Evolutionary conservation across 2,797 vertebrate species (phyloP).

Genomic region (Helarctos malayanus): DNA sequence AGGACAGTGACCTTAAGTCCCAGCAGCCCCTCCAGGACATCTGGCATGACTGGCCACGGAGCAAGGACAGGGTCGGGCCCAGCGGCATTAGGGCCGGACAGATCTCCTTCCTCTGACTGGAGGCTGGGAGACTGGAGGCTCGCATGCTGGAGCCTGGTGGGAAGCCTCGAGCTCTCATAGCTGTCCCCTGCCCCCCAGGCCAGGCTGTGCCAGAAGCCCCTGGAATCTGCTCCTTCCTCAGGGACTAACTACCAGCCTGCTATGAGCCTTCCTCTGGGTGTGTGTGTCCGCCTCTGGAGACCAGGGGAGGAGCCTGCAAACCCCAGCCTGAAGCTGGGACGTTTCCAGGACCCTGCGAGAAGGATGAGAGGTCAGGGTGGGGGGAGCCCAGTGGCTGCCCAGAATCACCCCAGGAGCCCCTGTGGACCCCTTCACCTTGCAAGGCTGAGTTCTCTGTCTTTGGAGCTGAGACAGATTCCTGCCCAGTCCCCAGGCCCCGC

Average conservation of each 20-base stretch:
- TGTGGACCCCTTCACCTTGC: not conserved
- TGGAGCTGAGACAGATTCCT: not conserved
- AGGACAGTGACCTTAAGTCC: fast-evolving
- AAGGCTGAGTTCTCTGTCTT: too few relatives aligned
- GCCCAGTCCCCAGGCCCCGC: fast-evolving
- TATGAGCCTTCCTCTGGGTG: not conserved
- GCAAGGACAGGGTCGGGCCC: not conserved
- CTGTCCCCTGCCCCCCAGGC: not conserved
- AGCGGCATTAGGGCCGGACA: fast-evolving
- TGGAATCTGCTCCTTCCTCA: not conserved
- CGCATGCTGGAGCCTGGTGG: not conserved
- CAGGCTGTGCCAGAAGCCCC: not conserved
- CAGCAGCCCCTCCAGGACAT: not conserved
- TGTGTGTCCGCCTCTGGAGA: not conserved
- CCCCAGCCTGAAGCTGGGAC: not conserved
- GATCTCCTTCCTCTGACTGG: not conserved
- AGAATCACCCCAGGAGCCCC: not conserved
- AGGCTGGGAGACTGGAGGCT: not conserved
- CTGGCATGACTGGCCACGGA: fast-evolving
- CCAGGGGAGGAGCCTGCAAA: fast-evolving
- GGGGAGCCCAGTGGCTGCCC: not conserved
- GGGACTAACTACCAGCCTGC: not conserved
- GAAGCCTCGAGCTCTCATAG: fast-evolving
- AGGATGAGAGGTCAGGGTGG: fast-evolving
- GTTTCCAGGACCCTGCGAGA: fast-evolving